phyloP scores from a whole-genome alignment of 2,797 vertebrate species.

The Chaetophractus vellerosus region DNA sequence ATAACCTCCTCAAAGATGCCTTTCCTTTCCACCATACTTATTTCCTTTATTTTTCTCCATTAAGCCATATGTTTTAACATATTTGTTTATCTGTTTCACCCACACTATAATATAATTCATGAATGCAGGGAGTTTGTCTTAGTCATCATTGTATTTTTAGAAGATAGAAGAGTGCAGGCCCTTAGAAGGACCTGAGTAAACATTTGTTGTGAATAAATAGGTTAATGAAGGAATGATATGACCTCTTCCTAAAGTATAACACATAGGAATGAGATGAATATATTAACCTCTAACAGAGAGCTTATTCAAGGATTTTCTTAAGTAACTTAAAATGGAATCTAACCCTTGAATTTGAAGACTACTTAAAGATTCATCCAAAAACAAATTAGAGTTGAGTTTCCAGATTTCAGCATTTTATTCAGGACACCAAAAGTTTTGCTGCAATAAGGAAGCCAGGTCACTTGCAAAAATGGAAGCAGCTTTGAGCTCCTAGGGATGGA shows the following conservation, averaged over 20 bases:
- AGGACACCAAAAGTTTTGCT: too few species aligned
- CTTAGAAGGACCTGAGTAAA: neutral
- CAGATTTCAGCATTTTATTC: too few species aligned
- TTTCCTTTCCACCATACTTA: neutral
- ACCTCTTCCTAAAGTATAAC: neutral
- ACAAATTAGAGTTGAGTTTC: too few species aligned
- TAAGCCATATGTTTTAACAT: neutral
- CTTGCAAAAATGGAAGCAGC: too few species aligned
- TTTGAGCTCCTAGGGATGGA: too few species aligned
- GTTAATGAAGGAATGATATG: neutral
- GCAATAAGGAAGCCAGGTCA: too few species aligned
- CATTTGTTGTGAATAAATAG: neutral
- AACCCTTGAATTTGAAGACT: too few species aligned
- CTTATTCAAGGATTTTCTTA: too few species aligned
- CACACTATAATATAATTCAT: neutral
- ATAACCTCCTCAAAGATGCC: neutral
- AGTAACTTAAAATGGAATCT: too few species aligned
- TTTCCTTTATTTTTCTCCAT: neutral
- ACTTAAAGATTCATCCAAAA: too few species aligned
- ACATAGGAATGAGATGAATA: neutral
- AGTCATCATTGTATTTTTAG: neutral
- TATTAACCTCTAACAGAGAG: neutral
- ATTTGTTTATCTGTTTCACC: neutral
- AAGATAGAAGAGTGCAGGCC: too few species aligned
- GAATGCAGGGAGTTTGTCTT: neutral